These are phyloP conservation scores for Zelostemma sp. DNA, from an alignment of 1,140 invertebrate genomes.

Conservation along the genomic window DNA sequence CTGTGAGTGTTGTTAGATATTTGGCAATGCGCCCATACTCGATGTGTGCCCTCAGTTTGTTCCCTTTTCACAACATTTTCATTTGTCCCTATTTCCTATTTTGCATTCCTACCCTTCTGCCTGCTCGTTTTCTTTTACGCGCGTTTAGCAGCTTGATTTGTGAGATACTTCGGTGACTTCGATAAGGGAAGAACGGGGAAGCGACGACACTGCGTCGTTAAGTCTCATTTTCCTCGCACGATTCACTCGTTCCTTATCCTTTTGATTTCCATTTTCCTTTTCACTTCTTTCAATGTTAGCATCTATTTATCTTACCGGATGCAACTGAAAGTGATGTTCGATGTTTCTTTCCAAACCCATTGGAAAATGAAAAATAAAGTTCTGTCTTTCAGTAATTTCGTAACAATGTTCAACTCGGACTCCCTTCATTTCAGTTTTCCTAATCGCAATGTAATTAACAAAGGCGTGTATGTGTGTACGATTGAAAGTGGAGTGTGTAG, in stretches of 20 bases:
- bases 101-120: conserved; percentile 34
- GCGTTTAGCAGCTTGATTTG: conserved; percentile 50
- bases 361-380: too few relatives aligned
- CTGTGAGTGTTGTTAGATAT: conserved; percentile 64
- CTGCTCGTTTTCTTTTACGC: conserved; percentile 37
- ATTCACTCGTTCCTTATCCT: conserved; percentile 11
- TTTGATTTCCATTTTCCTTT: conserved; percentile 7
- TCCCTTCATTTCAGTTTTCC: too few relatives aligned
- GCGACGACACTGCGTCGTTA: conserved; percentile 41
- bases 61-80: conserved; percentile 6
- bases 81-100: conserved; percentile 10
- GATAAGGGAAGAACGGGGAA: conserved; percentile 40
- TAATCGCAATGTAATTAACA: too few relatives aligned
- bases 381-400: too few relatives aligned
- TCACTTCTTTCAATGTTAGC: conserved; percentile 9
- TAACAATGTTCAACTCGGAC: too few relatives aligned
- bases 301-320: too few relatives aligned
- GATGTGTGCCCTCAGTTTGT: conserved; percentile 52
- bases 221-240: conserved; percentile 49
- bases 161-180: conserved; percentile 45
- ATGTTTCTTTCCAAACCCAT: too few relatives aligned
- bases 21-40: conserved; percentile 64
- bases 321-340: too few relatives aligned
- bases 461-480: conserved; percentile 16
- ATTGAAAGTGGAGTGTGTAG: neutral